These are phyloP conservation scores for Neoarius graeffei DNA, from an alignment of 2,113 vertebrate genomes.

Conservation along the genomic window DNA sequence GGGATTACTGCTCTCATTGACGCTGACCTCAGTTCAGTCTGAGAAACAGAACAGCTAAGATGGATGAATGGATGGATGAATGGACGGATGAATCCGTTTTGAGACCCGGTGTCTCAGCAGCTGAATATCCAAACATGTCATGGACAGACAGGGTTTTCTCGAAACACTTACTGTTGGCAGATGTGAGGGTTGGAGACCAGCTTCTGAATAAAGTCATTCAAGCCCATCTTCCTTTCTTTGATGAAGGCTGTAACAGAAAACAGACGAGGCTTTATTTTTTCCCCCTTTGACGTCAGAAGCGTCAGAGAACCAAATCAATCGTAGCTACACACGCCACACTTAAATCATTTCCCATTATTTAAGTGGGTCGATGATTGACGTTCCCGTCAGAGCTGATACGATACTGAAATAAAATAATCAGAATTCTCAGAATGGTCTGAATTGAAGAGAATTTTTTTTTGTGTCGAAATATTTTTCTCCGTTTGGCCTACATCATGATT, in stretches of 20 bases:
- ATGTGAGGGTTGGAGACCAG: slow-evolving; percentile 77
- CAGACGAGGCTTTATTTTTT: background rate
- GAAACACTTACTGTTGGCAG: slow-evolving; percentile 77
- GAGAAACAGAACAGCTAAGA: slow-evolving; percentile 1
- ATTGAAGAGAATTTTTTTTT: background rate
- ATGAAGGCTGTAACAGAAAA: slow-evolving; percentile 72
- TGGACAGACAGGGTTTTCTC: background rate
- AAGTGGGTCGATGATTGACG: background rate
- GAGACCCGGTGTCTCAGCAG: background rate
- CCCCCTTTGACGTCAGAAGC: slow-evolving; percentile 18
- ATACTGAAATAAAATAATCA: background rate
- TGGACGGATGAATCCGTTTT: background rate
- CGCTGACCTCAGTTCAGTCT: slow-evolving; percentile 34
- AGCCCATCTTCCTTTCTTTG: slow-evolving; percentile 80
- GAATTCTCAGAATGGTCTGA: background rate
- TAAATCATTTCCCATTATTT: background rate
- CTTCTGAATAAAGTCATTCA: slow-evolving; percentile 81
- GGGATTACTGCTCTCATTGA: slow-evolving; percentile 52
- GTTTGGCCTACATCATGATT: background rate
- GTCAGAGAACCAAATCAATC: background rate
- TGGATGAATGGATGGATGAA: background rate
- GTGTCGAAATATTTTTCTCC: background rate
- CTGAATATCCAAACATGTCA: background rate
- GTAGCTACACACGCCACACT: background rate
- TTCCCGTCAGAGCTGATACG: background rate